These are phyloP conservation scores for Argyresthia goedartella DNA, from an alignment of 2,888 invertebrate genomes.

Conservation along the genomic window DNA sequence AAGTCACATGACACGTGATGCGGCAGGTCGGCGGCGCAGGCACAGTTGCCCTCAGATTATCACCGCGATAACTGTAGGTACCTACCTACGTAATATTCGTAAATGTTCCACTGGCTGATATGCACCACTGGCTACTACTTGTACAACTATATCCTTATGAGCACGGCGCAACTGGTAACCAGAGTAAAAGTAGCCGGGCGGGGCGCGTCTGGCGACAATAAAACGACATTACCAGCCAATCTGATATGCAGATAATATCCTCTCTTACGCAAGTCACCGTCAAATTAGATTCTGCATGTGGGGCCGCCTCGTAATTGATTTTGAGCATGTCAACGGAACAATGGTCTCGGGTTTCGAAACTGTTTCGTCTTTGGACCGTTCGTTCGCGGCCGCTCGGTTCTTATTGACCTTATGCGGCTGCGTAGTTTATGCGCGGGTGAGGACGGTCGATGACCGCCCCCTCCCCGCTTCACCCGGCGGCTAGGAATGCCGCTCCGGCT, in stretches of 20 bases:
- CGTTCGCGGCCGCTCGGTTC: constrained; percentile 4
- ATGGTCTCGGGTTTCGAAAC: constrained; percentile 42
- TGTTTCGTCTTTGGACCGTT: constrained; percentile 19
- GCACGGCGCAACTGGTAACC: too few relatives aligned
- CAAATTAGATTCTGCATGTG: constrained; percentile 47
- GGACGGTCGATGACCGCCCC: constrained; percentile 67
- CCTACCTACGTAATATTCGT: too few relatives aligned
- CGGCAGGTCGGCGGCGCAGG: too few relatives aligned
- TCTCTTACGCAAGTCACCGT: constrained; percentile 31
- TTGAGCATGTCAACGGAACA: constrained; percentile 42
- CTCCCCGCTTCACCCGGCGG: constrained; percentile 22
- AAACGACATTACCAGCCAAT: constrained; percentile 30
- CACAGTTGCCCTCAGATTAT: too few relatives aligned
- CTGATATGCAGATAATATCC: constrained; percentile 35
- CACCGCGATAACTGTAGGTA: too few relatives aligned
- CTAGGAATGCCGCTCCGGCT: constrained; percentile 48
- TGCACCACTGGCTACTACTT: too few relatives aligned
- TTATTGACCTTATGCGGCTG: constrained; percentile 65
- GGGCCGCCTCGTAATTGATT: constrained; percentile 41
- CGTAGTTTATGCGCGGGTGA: constrained; percentile 64
- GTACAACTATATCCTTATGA: too few relatives aligned
- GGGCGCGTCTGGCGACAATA: not conserved
- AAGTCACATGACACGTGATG: too few relatives aligned
- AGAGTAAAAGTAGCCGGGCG: not conserved
- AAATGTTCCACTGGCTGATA: too few relatives aligned